phyloP scores from a whole-genome alignment of 2,797 vertebrate genomes.

The Macropodus opercularis region DNA sequence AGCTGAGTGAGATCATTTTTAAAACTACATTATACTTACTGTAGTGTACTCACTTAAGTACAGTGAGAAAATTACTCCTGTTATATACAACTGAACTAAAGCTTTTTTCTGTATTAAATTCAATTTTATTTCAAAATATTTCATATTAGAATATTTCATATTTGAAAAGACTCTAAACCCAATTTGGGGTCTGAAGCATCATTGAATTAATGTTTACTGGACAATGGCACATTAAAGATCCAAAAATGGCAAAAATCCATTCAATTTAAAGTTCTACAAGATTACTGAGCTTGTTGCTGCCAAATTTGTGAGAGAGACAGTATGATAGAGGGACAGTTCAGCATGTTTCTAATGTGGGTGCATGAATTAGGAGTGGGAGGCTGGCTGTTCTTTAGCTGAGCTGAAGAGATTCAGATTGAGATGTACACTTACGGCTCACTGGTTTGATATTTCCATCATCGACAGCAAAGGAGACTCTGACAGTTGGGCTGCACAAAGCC shows the following conservation, averaged over 20 bases:
- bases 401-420: constrained; percentile 82
- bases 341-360: constrained; percentile 58
- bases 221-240: constrained; percentile 46
- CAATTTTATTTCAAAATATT: constrained; percentile 61
- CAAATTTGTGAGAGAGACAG: constrained; percentile 6
- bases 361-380: constrained; percentile 80
- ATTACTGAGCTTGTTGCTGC: constrained; percentile 44
- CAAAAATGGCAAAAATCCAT: constrained; percentile 56
- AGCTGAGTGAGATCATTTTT: constrained; percentile 72
- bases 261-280: constrained; percentile 62
- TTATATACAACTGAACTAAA: constrained; percentile 51
- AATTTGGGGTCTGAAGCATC: constrained; percentile 46
- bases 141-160: constrained; percentile 59
- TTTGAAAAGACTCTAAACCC: constrained; percentile 48
- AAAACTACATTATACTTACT: constrained; percentile 50
- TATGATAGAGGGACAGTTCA: constrained; percentile 26
- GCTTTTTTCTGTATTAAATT: constrained; percentile 72
- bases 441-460: constrained; percentile 86
- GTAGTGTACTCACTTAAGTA: too few species aligned
- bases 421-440: constrained; percentile 84
- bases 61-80: constrained; percentile 51
- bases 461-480: constrained; percentile 86
- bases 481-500: constrained; percentile 84
- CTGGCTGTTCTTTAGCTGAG: constrained; percentile 64
- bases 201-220: constrained; percentile 67